phyloP scores from a whole-genome alignment of 2,888 invertebrate genomes.

The Amphiduros pacificus region DNA sequence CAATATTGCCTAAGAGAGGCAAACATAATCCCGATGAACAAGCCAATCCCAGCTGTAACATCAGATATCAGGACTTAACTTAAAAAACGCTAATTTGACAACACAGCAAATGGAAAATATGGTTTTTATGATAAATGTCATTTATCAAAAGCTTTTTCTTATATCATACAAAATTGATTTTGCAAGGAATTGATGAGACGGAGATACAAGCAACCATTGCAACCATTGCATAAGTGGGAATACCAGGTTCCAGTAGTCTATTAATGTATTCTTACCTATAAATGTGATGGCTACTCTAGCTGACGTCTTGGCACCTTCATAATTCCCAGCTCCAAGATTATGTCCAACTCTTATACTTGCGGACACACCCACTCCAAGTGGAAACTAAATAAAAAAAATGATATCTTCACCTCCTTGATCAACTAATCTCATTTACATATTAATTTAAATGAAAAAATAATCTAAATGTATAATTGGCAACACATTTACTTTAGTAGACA shows the following conservation, averaged over 20 bases:
- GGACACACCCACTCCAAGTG: slow-evolving; percentile 23
- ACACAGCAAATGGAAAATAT: no score
- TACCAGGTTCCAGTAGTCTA: background rate
- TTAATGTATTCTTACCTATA: slow-evolving; percentile 15
- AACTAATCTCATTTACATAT: no score
- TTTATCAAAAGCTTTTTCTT: no score
- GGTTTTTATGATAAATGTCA: no score
- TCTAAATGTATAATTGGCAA: background rate
- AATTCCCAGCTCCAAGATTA: slow-evolving; percentile 24
- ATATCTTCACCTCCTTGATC: background rate
- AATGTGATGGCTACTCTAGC: slow-evolving; percentile 20
- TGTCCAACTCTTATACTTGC: slow-evolving; percentile 27
- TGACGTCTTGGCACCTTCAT: slow-evolving; percentile 21
- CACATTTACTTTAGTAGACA: background rate
- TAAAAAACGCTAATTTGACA: no score
- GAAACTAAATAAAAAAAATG: slow-evolving; percentile 9
- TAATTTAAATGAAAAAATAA: no score
- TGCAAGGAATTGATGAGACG: no score
- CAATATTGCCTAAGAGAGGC: background rate
- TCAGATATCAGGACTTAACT: no score
- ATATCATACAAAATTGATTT: no score
- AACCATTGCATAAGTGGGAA: no score
- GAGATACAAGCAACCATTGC: no score
- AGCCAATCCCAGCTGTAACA: background rate
- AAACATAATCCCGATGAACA: slow-evolving; percentile 1